Percentiles rank a stretch among this genome's conserved stretches.
These are phyloP conservation scores for Junonia oenone DNA, from an alignment of 2,888 invertebrate genomes.

Conservation along the genomic window DNA sequence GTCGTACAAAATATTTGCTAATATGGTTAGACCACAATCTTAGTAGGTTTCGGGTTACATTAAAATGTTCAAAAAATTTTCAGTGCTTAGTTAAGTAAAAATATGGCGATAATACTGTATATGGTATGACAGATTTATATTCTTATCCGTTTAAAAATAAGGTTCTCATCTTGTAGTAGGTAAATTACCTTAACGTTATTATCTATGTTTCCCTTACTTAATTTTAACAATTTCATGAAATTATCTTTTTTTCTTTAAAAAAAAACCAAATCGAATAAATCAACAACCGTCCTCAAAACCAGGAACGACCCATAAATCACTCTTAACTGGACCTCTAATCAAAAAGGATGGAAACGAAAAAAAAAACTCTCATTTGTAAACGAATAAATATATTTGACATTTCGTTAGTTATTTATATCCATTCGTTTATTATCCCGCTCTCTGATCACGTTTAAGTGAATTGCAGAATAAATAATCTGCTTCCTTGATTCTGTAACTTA, in stretches of 20 bases:
- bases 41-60: no score
- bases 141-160: no score
- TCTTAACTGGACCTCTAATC: background rate
- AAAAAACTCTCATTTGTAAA: background rate
- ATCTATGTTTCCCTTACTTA: no score
- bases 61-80: no score
- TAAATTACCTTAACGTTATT: no score
- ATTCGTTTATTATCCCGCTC: background rate
- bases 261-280: background rate
- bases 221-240: no score
- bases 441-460: background rate
- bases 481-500: background rate
- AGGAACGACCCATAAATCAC: background rate
- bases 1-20: no score
- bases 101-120: no score
- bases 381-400: background rate
- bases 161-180: no score
- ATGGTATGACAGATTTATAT: no score
- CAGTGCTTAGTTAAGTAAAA: no score
- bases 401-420: background rate
- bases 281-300: background rate
- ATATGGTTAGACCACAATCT: no score
- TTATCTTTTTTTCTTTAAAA: background rate
- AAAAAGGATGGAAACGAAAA: background rate
- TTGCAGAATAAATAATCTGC: background rate